Evolutionary conservation across 2,113 vertebrate species (phyloP), one percentile per base, ranked within the genome.

Genomic region (Myocastor coypus): DNA sequence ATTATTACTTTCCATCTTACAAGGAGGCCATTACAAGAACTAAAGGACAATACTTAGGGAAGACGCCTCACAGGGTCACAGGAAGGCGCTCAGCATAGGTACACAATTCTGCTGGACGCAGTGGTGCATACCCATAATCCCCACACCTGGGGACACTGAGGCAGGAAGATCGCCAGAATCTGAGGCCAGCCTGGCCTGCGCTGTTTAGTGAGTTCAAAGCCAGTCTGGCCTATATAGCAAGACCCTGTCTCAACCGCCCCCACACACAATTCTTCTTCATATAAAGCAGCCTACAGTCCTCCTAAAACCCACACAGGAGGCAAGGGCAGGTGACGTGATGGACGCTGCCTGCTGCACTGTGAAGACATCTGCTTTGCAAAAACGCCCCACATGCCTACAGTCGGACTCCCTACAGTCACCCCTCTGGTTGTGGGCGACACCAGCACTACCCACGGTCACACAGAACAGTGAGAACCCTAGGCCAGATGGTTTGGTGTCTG

Each of bases 281-380:
- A 66, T 42, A 87, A 8, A 73, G 57, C 80, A 37, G 85, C 63
- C 57, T 40, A 69, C 37, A 4, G 8, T 24, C 13, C 66, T 34
- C 46, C 42, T 26, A 57, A 77, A 81, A 92, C 71, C 24, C 13
- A 77, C 19, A 5, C 10, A 57, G 14, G 50, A 66, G 66, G 9
- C 37, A 37, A 61, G 61, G 9, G 40, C 0, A 8, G 52, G 50
- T n/a, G 37, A 71, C 61, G 3, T 0, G 4, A 57, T 1, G 1
- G 61, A 40, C 16, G 16, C 22, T 20, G n/a, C 61, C 55, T 16
- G 22, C 40, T 5, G 46, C 7, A 5, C 50, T 3, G 22, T 34
- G 26, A n/a, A 10, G 37, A 26, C n/a, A 78, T 90, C 30, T 11
- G 26, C n/a, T 57, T 55, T 40, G n/a, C 81, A 24, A 82, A 81